Percentiles rank a stretch among this genome's conserved stretches.
phyloP scores from a whole-genome alignment of 2,113 vertebrate genomes.

The Thunnus thynnus region DNA sequence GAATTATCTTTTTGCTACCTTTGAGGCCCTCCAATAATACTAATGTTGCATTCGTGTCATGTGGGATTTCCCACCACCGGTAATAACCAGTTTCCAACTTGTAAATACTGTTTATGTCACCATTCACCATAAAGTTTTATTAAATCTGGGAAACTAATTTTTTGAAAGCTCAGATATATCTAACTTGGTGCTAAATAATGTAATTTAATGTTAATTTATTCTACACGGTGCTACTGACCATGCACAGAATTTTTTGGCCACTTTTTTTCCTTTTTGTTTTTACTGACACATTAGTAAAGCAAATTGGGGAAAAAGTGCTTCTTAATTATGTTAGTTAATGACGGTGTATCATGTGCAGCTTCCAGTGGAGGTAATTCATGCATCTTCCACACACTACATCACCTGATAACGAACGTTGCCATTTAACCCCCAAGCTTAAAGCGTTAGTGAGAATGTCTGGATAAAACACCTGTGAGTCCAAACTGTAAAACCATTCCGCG shows the following conservation, averaged over 20 bases:
- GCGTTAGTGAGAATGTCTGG: conserved; percentile 45
- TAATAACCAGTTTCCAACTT: no score
- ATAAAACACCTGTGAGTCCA: conserved; percentile 71
- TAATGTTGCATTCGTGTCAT: no score
- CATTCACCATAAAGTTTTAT: no score
- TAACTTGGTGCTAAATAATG: no score
- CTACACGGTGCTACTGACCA: no score
- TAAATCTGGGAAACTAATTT: no score
- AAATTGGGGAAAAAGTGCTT: background rate
- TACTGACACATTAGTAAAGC: background rate
- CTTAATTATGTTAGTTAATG: background rate
- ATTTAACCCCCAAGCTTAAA: conserved; percentile 18
- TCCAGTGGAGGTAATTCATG: conserved; percentile 1
- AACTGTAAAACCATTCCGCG: conserved; percentile 66
- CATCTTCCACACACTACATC: background rate
- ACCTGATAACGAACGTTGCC: background rate
- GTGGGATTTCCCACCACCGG: no score
- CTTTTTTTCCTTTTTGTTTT: background rate
- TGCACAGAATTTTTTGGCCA: background rate
- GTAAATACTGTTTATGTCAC: no score
- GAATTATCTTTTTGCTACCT: no score
- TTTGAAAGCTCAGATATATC: no score
- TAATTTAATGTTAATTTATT: no score
- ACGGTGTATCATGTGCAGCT: background rate
- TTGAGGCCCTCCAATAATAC: no score